Evolutionary conservation across 30 jellyfish, hydroid and myxozoan genomes (phyloP).

Genomic region (Pseudorhiza aurosa): DNA sequence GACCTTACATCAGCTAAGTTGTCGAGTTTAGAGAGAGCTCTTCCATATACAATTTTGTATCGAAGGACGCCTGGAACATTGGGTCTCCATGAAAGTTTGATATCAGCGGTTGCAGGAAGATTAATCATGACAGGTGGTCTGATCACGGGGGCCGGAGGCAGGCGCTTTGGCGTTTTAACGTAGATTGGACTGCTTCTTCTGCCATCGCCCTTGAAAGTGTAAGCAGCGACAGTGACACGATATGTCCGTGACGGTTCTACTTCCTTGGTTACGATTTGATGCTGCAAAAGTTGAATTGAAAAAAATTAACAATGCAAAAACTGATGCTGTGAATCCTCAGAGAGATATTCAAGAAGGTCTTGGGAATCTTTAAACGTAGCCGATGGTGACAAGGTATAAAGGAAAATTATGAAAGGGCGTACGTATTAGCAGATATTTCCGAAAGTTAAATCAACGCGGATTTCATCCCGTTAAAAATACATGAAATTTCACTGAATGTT

Average conservation of each 20-base stretch:
- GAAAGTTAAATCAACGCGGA: neutral
- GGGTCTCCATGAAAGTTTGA: conserved; percentile 88
- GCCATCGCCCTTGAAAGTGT: conserved; percentile 91
- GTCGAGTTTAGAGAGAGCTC: conserved; percentile 72
- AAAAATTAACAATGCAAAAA: neutral
- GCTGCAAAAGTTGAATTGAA: conserved; percentile 45
- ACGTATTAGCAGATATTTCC: neutral
- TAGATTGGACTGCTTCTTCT: conserved; percentile 50
- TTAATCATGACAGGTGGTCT: conserved; percentile 49
- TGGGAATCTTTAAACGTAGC: too few species aligned
- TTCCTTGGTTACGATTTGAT: conserved; percentile 53
- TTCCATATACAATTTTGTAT: conserved; percentile 85
- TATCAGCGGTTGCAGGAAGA: conserved; percentile 10
- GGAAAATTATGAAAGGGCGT: too few species aligned
- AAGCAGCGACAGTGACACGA: conserved; percentile 91
- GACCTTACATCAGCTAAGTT: conserved; percentile 65
- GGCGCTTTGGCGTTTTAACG: conserved; percentile 85
- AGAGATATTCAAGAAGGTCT: too few species aligned
- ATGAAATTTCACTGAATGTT: neutral
- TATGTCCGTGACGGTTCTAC: conserved; percentile 69
- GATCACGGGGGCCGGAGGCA: conserved; percentile 86
- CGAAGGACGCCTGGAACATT: conserved; percentile 57
- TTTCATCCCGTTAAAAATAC: neutral
- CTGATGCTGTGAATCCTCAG: too few species aligned
- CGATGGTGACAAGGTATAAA: neutral